phyloP scores from a whole-genome alignment of 2,113 vertebrate species.

The Hippocampus comes region DNA sequence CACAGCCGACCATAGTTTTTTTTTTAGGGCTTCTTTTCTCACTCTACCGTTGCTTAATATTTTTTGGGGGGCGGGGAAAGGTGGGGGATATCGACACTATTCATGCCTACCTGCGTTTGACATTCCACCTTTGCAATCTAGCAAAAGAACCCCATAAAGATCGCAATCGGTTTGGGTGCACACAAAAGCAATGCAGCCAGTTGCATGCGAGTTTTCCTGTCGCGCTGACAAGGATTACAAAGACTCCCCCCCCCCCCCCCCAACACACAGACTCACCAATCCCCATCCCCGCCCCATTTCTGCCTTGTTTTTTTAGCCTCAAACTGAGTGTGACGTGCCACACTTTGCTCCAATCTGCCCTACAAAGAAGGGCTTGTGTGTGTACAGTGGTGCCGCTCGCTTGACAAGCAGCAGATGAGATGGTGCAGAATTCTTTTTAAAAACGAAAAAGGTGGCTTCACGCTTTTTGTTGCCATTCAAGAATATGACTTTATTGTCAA shows the following conservation, averaged over 20 bases:
- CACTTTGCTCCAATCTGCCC: background rate
- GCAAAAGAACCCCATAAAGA: slow-evolving; percentile 56
- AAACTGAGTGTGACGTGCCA: background rate
- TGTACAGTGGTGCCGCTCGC: too few species aligned
- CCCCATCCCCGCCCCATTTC: background rate
- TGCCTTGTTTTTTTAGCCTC: background rate
- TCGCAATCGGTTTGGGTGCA: slow-evolving; percentile 42
- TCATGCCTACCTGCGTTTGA: slow-evolving; percentile 38
- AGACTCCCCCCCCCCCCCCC: too few species aligned
- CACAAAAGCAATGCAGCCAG: slow-evolving; percentile 20
- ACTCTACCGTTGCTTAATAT: background rate
- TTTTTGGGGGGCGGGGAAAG: background rate
- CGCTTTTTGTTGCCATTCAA: too few species aligned
- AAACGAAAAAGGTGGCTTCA: too few species aligned
- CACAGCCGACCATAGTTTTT: slow-evolving; percentile 37
- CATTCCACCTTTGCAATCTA: slow-evolving; percentile 63
- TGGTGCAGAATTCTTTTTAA: too few species aligned
- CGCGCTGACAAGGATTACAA: background rate
- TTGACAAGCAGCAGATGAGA: too few species aligned
- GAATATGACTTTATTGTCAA: too few species aligned
- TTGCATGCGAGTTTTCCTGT: slow-evolving; percentile 24
- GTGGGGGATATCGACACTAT: background rate
- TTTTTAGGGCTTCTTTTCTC: background rate
- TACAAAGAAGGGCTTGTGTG: background rate
- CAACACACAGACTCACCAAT: background rate